phyloP scores from a whole-genome alignment of 2,797 vertebrate genomes.

The Acrossocheilus wenchowensis region DNA sequence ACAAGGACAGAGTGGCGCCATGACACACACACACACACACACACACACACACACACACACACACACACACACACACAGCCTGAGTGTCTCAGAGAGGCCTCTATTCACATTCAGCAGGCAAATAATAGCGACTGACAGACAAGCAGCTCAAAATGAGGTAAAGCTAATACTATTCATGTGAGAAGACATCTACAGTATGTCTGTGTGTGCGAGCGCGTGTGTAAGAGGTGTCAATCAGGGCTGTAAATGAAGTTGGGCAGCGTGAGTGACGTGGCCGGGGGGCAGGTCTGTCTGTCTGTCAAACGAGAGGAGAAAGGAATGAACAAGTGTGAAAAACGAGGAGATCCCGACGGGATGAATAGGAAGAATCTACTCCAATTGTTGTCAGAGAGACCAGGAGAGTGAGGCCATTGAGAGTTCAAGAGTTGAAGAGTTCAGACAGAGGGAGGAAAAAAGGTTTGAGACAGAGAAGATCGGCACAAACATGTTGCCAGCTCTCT shows the following conservation, averaged over 20 bases:
- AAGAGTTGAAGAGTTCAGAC: conserved; percentile 79
- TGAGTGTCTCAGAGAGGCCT: conserved; percentile 58
- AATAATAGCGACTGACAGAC: conserved; percentile 76
- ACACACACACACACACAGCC: conserved; percentile 53
- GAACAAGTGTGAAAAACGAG: conserved; percentile 47
- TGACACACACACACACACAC: conserved; percentile 50
- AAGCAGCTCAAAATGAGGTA: conserved; percentile 77
- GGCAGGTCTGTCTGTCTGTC: conserved; percentile 69
- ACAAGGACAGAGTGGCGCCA: conserved; percentile 76
- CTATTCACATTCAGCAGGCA: conserved; percentile 71
- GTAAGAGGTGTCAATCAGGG: conserved; percentile 69
- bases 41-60: conserved; percentile 39
- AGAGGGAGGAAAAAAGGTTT: conserved; percentile 41
- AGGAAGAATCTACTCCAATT: conserved; percentile 67
- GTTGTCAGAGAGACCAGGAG: conserved; percentile 32
- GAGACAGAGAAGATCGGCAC: background rate
- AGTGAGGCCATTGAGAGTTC: conserved; percentile 68
- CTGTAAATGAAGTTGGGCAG: conserved; percentile 63
- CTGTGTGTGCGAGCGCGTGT: conserved; percentile 45
- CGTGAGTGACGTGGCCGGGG: conserved; percentile 65
- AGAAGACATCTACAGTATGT: conserved; percentile 71
- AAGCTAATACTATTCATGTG: conserved; percentile 77
- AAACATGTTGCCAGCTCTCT: conserved; percentile 46
- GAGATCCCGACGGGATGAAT: conserved; percentile 66
- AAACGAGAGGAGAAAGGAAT: conserved; percentile 50